These are phyloP conservation scores for Latrodectus hesperus DNA, from an alignment of 2,888 invertebrate genomes.

Conservation along the genomic window DNA sequence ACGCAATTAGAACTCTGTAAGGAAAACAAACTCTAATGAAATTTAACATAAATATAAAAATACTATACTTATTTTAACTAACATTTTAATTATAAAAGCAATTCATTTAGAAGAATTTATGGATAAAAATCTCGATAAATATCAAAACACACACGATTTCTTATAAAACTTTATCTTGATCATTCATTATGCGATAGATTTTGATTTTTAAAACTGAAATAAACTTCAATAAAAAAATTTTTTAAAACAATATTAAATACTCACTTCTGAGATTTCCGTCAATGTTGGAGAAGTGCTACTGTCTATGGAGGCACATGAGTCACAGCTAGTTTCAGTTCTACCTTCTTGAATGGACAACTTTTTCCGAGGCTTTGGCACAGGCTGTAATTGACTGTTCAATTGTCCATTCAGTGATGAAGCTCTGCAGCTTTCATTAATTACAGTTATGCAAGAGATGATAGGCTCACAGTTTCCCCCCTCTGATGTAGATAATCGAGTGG, in stretches of 20 bases:
- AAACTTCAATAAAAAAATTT: too few species aligned
- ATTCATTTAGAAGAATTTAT: too few species aligned
- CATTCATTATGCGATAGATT: too few species aligned
- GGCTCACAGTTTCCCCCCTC: slow-evolving; percentile 49
- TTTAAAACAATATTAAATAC: not conserved
- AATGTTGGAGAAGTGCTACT: slow-evolving; percentile 68
- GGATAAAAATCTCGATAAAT: too few species aligned
- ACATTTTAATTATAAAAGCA: too few species aligned
- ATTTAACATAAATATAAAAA: too few species aligned
- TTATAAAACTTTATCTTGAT: too few species aligned
- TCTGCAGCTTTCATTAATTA: slow-evolving; percentile 29
- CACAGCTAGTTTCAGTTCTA: slow-evolving; percentile 57
- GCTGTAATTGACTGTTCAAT: slow-evolving; percentile 12
- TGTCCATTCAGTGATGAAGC: slow-evolving; percentile 52
- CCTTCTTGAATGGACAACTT: slow-evolving; percentile 46
- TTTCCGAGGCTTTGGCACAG: slow-evolving; percentile 63
- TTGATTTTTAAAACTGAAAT: too few species aligned
- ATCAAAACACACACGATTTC: too few species aligned
- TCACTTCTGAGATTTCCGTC: slow-evolving; percentile 68
- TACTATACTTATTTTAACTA: too few species aligned
- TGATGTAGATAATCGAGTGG: slow-evolving; percentile 54
- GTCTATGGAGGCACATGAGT: slow-evolving; percentile 68
- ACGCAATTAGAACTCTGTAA: too few species aligned
- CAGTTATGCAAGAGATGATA: slow-evolving; percentile 31
- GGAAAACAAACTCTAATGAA: too few species aligned